phyloP scores from a whole-genome alignment of 2,888 invertebrate species.

The Amphipoea lucens region DNA sequence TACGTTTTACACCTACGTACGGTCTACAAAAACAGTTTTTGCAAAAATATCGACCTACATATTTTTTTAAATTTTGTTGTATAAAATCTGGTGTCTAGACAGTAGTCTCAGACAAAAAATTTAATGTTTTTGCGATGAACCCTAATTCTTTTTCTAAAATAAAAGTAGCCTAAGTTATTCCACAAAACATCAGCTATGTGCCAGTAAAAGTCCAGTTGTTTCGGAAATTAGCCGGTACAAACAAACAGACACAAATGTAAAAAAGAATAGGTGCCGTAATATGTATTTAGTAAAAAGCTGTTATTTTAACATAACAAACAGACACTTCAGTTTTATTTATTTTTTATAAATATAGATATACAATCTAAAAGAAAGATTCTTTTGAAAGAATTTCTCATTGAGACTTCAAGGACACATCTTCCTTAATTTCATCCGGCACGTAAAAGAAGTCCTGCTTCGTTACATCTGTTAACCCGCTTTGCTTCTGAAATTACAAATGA shows the following conservation, averaged over 20 bases:
- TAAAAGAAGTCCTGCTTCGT: constrained; percentile 75
- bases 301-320: no score
- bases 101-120: neutral
- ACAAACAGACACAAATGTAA: no score
- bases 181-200: no score
- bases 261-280: no score
- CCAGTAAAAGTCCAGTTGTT: neutral
- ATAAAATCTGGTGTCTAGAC: neutral
- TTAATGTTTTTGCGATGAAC: no score
- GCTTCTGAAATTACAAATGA: constrained; percentile 40
- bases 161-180: no score
- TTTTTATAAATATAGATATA: neutral
- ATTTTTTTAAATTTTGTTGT: neutral
- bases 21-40: neutral
- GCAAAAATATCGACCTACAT: neutral
- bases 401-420: constrained; percentile 4
- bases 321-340: no score
- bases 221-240: neutral
- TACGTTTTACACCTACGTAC: neutral
- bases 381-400: neutral
- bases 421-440: constrained; percentile 69
- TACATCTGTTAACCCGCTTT: constrained; percentile 29
- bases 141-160: no score
- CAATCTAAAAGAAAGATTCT: neutral
- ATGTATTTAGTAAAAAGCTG: no score